Percentiles rank a stretch among this genome's conserved stretches.
Evolutionary conservation across 1,140 invertebrate genomes (phyloP).

Genomic region (Drosophila tsacasi): DNA sequence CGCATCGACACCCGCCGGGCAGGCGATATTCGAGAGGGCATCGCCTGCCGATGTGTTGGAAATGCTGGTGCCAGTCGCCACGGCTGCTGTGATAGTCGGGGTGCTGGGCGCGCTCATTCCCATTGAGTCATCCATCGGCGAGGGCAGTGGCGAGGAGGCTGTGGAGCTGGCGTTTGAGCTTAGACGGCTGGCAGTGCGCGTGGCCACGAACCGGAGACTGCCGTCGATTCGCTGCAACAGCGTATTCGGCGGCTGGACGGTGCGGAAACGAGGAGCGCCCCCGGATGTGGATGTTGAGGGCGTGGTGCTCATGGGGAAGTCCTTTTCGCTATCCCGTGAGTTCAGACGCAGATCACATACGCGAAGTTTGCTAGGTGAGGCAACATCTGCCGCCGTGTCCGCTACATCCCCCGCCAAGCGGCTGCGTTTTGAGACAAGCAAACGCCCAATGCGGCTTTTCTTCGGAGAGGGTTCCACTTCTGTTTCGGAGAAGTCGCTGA

Average conservation of each 20-base stretch:
- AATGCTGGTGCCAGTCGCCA: constrained; percentile 10
- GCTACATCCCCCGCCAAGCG: constrained; percentile 61
- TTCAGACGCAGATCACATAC: constrained; percentile 88
- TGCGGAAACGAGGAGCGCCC: constrained; percentile 61
- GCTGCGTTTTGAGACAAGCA: constrained; percentile 73
- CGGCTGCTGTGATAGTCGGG: constrained; percentile 56
- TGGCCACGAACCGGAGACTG: constrained; percentile 63
- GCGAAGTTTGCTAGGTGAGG: constrained; percentile 87
- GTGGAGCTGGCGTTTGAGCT: constrained; percentile 84
- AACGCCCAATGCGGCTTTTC: constrained; percentile 87
- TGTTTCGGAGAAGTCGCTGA: constrained; percentile 87
- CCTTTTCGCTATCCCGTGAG: constrained; percentile 86
- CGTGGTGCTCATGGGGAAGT: constrained; percentile 80
- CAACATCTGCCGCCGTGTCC: constrained; percentile 85
- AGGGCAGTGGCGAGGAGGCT: constrained; percentile 85
- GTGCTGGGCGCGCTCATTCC: constrained; percentile 84
- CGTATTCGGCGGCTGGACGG: constrained; percentile 75
- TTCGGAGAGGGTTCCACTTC: constrained; percentile 90
- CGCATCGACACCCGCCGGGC: constrained; percentile 87
- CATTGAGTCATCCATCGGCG: constrained; percentile 79
- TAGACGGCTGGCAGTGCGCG: constrained; percentile 65
- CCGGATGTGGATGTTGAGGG: constrained; percentile 55
- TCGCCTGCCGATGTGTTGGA: constrained; percentile 38
- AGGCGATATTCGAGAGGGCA: constrained; percentile 78
- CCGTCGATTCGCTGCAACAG: constrained; percentile 69